Evolutionary conservation across 2,797 vertebrate species (phyloP).

Genomic region (Acrossocheilus fasciatus): DNA sequence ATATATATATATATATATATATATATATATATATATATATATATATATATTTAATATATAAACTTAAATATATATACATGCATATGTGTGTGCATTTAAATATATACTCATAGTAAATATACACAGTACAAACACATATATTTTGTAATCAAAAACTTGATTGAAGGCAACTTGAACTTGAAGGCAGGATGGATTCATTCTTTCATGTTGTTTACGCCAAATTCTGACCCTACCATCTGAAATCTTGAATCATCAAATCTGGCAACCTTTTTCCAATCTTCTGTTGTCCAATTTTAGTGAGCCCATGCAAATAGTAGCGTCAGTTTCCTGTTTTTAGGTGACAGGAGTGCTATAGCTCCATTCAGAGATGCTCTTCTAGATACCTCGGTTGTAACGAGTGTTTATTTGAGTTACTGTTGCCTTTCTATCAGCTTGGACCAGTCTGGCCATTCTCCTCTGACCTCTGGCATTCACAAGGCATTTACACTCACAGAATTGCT

Average conservation of each 20-base stretch:
- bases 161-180: no score
- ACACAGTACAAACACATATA: no score
- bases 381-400: not conserved
- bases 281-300: not conserved
- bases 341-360: not conserved
- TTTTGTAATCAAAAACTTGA: no score
- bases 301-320: not conserved
- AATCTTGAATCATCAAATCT: not conserved
- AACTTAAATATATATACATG: no score
- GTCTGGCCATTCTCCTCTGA: constrained; percentile 54
- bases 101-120: no score
- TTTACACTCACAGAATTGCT: constrained; percentile 50
- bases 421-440: constrained; percentile 45
- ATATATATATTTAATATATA: no score
- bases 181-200: not conserved
- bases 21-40: no score
- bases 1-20: no score
- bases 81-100: no score
- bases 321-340: not conserved
- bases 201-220: not conserved
- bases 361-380: not conserved
- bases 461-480: constrained; percentile 59
- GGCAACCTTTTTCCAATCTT: not conserved
- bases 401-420: not conserved
- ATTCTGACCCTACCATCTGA: not conserved